A percentile compares a stretch with the other conserved stretches of the same genome.
Evolutionary conservation across 2,797 vertebrate genomes (phyloP).

Genomic region (Phrynocephalus vlangalii): DNA sequence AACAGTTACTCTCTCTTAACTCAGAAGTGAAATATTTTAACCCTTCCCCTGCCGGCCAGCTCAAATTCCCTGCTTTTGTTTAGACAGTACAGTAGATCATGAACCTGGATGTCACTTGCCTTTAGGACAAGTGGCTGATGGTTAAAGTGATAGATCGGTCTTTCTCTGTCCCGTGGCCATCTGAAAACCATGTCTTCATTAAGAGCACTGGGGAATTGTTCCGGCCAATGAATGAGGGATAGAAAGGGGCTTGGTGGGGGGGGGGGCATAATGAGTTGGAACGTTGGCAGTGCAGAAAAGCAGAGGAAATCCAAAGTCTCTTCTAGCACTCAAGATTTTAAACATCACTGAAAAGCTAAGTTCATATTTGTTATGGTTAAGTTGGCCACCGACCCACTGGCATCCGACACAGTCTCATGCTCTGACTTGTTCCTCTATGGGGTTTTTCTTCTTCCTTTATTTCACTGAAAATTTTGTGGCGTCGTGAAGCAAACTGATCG

Average conservation of each 20-base stretch:
- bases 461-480: conserved; percentile 63
- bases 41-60: background rate
- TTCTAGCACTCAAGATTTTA: conserved; percentile 47
- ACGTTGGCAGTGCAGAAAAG: conserved; percentile 60
- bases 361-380: conserved; percentile 68
- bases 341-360: conserved; percentile 58
- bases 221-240: conserved; percentile 50
- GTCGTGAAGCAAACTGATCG: conserved; percentile 57
- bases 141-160: background rate
- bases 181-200: conserved; percentile 49
- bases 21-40: conserved; percentile 75
- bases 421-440: conserved; percentile 47
- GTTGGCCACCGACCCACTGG: conserved; percentile 59
- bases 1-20: conserved; percentile 57
- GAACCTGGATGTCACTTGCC: background rate
- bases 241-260: background rate
- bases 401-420: conserved; percentile 28
- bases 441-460: conserved; percentile 43
- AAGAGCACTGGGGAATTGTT: conserved; percentile 39
- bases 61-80: background rate
- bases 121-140: background rate
- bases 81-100: accelerated
- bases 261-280: conserved; percentile 1
- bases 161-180: background rate
- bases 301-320: conserved; percentile 55